Evolutionary conservation across 2,888 invertebrate species (phyloP).

Genomic region (Lasioglossum figueresi): DNA sequence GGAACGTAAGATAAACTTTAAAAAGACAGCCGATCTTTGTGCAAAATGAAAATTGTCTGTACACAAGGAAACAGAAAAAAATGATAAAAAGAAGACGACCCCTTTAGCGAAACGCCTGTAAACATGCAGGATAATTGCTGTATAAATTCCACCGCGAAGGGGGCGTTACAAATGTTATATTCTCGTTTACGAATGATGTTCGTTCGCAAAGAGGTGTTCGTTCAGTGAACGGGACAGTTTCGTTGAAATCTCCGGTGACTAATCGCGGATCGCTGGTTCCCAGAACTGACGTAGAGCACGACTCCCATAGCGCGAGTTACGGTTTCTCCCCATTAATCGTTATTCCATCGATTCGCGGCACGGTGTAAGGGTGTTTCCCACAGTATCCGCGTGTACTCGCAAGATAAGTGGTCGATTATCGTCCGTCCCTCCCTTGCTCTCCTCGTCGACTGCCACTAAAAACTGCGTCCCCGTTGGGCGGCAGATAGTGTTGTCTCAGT

Average conservation of each 20-base stretch:
- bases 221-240: background rate
- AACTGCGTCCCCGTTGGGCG: constrained; percentile 53
- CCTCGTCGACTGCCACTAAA: constrained; percentile 52
- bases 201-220: background rate
- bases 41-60: too few species aligned
- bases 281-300: background rate
- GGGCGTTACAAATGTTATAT: background rate
- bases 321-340: constrained; percentile 24
- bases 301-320: background rate
- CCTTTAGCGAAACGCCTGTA: too few species aligned
- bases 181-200: background rate
- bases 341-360: constrained; percentile 31
- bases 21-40: too few species aligned
- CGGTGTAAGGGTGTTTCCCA: constrained; percentile 41
- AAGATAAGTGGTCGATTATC: constrained; percentile 66
- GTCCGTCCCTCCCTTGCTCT: background rate
- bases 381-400: constrained; percentile 46
- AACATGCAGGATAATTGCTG: background rate
- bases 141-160: background rate
- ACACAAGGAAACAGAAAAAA: background rate
- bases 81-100: background rate
- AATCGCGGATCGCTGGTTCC: background rate
- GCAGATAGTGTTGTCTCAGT: constrained; percentile 65
- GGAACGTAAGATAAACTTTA: too few species aligned
- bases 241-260: background rate